Evolutionary conservation across 53 echinoderm and acorn worm genomes (phyloP).

Genomic region (Patiria pectinifera): DNA sequence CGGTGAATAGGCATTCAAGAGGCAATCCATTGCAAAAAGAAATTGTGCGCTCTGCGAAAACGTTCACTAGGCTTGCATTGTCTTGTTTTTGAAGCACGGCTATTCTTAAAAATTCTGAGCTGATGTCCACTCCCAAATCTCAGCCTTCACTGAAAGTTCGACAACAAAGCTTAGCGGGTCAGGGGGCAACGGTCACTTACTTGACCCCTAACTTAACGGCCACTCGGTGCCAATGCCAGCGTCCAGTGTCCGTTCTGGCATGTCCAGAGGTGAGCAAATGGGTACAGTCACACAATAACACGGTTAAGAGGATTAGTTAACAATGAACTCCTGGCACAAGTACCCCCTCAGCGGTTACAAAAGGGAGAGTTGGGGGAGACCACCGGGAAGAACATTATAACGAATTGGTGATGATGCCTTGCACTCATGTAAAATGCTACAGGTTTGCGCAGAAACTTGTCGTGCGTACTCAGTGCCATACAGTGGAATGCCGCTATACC

Average conservation of each 20-base stretch:
- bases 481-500: no score
- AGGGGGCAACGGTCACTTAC: conserved; percentile 77
- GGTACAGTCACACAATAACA: conserved; percentile 25
- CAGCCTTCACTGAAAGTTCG: neutral
- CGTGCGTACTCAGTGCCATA: no score
- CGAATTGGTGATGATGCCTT: no score
- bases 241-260: conserved; percentile 79
- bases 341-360: neutral
- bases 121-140: neutral
- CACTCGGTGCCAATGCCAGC: conserved; percentile 97
- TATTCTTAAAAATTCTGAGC: neutral
- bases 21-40: no score
- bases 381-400: no score
- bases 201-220: conserved; percentile 98
- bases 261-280: conserved; percentile 24
- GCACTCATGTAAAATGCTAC: no score
- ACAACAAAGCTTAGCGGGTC: neutral
- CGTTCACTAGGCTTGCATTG: no score
- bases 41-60: no score
- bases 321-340: neutral
- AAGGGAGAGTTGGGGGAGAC: no score
- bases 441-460: no score
- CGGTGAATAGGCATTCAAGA: neutral
- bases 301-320: neutral
- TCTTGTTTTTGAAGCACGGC: neutral